Percentiles rank a stretch among this genome's conserved stretches.
Evolutionary conservation across 2,797 vertebrate genomes (phyloP).

Genomic region (Fringilla coelebs): DNA sequence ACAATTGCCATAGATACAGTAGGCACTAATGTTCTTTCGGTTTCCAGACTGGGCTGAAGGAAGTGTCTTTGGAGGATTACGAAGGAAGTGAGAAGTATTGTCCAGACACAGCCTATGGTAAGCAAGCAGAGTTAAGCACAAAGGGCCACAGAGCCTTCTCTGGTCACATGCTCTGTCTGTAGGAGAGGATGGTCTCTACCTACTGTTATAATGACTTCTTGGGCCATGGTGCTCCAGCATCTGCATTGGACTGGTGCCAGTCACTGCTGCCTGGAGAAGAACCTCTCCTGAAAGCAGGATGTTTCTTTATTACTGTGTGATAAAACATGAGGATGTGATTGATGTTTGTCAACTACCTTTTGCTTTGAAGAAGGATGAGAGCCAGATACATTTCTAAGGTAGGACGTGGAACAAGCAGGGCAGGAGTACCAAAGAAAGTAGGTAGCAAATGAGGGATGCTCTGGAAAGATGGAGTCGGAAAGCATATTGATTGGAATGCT

Average conservation of each 20-base stretch:
- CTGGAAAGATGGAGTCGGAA: conserved; percentile 36
- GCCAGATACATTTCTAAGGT: conserved; percentile 4
- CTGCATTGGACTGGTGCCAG: not conserved
- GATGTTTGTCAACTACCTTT: conserved; percentile 30
- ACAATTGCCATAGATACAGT: not conserved
- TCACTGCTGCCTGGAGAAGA: not conserved
- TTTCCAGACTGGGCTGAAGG: conserved; percentile 73
- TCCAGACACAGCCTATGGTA: conserved; percentile 87
- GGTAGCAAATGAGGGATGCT: conserved; percentile 30
- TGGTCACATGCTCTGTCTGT: not conserved
- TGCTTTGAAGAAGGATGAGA: conserved; percentile 17
- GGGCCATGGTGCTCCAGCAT: not conserved
- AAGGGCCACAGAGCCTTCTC: not conserved
- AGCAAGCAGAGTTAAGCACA: conserved; percentile 47
- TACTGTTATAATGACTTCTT: not conserved
- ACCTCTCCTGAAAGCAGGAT: not conserved
- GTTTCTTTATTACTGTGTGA: not conserved
- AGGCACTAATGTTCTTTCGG: conserved; percentile 39
- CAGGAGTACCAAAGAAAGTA: not conserved
- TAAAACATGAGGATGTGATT: not conserved
- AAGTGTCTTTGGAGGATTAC: conserved; percentile 77
- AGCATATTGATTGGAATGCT: conserved; percentile 18
- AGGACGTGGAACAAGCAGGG: not conserved
- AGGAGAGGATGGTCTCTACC: not conserved
- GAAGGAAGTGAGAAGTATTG: conserved; percentile 82